Percentiles rank a stretch among this genome's conserved stretches.
phyloP scores from a whole-genome alignment of 30 jellyfish, hydroid and myxozoan genomes.

The Cassiopea andromeda region DNA sequence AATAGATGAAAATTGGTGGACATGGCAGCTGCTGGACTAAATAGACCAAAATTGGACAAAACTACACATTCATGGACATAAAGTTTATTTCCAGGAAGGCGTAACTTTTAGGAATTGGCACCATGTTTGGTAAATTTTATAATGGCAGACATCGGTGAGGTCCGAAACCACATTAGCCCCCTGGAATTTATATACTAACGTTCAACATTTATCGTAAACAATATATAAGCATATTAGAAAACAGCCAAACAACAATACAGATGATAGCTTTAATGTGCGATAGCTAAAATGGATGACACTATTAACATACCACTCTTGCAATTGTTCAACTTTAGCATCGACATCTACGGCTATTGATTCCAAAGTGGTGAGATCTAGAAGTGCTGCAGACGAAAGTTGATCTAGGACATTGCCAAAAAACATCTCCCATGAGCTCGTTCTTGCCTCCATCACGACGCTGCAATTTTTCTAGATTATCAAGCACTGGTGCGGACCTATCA shows the following conservation, averaged over 20 bases:
- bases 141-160: no score
- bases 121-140: no score
- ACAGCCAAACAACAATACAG: background rate
- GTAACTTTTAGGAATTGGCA: no score
- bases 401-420: conserved; percentile 69
- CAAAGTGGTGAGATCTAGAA: conserved; percentile 52
- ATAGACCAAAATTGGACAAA: no score
- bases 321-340: conserved; percentile 50
- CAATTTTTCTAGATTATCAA: background rate
- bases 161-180: no score
- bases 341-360: conserved; percentile 66
- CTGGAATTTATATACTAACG: no score
- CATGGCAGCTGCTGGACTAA: no score
- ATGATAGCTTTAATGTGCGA: background rate
- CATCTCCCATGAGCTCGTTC: conserved; percentile 51
- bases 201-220: no score
- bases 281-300: background rate
- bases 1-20: no score
- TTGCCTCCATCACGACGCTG: conserved; percentile 35
- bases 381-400: conserved; percentile 63
- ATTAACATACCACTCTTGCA: conserved; percentile 22
- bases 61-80: no score
- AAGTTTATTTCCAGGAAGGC: no score
- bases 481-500: background rate
- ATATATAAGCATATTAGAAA: no score